These are phyloP conservation scores for Lasioglossum zephyrum DNA, from an alignment of 2,888 invertebrate species.

Conservation along the genomic window DNA sequence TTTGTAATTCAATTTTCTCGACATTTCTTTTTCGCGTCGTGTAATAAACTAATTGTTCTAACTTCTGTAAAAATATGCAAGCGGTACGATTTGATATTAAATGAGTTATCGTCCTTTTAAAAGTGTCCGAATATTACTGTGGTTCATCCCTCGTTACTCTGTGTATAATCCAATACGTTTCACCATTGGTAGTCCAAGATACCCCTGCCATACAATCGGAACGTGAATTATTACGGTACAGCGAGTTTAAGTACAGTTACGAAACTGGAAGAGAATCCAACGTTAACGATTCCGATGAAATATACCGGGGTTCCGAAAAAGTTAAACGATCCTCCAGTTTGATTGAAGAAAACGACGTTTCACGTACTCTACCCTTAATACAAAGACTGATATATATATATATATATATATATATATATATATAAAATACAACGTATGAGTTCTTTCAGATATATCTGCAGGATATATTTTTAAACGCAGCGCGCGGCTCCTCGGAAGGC, in stretches of 20 bases:
- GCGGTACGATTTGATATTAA: too few relatives aligned
- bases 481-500: constrained; percentile 40
- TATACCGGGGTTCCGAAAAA: background rate
- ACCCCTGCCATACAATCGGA: background rate
- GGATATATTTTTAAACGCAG: constrained; percentile 54
- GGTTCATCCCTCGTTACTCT: background rate
- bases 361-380: background rate
- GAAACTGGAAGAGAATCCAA: background rate
- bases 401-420: constrained; percentile 7
- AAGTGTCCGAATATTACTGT: too few relatives aligned
- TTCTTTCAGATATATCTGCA: background rate
- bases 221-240: background rate
- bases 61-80: too few relatives aligned
- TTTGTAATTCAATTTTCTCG: too few relatives aligned
- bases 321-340: constrained; percentile 11
- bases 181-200: background rate
- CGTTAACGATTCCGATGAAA: background rate
- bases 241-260: background rate
- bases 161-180: background rate
- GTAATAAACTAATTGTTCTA: too few relatives aligned
- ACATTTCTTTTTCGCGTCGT: too few relatives aligned
- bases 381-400: constrained; percentile 1
- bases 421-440: too few relatives aligned
- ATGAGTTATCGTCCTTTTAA: too few relatives aligned
- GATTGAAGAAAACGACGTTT: constrained; percentile 27